Evolutionary conservation across 2,113 vertebrate species (phyloP), one percentile per base, ranked within the genome.

Genomic region (Casuarius casuarius): DNA sequence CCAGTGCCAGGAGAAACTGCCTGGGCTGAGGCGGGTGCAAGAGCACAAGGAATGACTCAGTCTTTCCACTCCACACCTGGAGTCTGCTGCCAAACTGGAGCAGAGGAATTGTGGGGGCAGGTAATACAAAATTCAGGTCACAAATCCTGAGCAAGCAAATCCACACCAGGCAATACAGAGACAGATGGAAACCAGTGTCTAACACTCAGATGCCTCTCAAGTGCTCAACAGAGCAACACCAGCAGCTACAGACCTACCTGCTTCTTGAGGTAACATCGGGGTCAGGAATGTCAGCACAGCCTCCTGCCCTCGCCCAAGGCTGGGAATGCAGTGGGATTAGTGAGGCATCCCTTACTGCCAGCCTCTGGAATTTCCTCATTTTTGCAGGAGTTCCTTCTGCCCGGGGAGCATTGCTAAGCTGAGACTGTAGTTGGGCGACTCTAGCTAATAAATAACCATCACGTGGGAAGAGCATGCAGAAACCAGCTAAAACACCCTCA

Each of bases 241-340:
- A 14, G 62, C 21, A 40, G 35, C 62, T 6, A 56, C 96, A 92
- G 54, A 87, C 66, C 92, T 95, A 91, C 42, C 20, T 90, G 96
- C 48, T 54, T 74, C 0, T 75, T 20, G 59, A 88, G 90, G 96
- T 94, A 93, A 95, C 67, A 80, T 67, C 75, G 90, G 94, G 94
- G 95, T 92, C 96, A 96, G 91, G 56, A 1, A 1, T 90, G 75
- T 86, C 75, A 78, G 74, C 9, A 4, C 81, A 31, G 90, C 71
- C 35, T 29, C 22, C 78, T 73, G 0, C 87, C 94, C 82, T 88
- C 0, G 44, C 92, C 90, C 2, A 17, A 4, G 94, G 94, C 93
- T 63, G 63, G 26, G 20, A 90, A 54, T 3, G 4, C 59, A 49
- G 87, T 8, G 0, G 74, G 88, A 82, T 16, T 0, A 0, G n/a